phyloP scores from a whole-genome alignment of 2,888 invertebrate species.

The Parochlus steinenii region DNA sequence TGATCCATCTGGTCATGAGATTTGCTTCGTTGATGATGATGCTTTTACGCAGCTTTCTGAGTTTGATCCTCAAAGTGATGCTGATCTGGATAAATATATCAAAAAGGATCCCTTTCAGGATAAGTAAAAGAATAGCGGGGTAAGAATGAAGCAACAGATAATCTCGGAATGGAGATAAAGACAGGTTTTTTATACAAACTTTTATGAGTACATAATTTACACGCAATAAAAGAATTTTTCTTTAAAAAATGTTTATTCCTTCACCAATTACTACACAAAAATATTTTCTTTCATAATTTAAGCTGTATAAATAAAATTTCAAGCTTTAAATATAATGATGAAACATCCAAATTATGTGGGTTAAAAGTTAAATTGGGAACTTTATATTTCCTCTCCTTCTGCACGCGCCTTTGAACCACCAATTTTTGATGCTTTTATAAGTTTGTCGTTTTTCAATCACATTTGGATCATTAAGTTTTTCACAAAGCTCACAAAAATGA shows the following conservation, averaged over 20 bases:
- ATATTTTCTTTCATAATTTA: background rate
- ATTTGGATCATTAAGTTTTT: constrained; percentile 20
- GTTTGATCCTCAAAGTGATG: constrained; percentile 68
- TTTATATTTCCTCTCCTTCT: no score
- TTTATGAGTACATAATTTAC: no score
- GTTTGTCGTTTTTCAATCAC: constrained; percentile 18
- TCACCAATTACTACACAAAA: no score
- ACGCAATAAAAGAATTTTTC: constrained; percentile 9
- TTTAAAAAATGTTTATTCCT: no score
- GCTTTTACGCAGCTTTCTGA: constrained; percentile 77
- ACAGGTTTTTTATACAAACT: no score
- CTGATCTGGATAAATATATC: constrained; percentile 61
- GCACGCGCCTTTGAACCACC: constrained; percentile 21
- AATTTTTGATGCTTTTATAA: constrained; percentile 23
- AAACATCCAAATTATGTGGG: no score
- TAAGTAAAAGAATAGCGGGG: no score
- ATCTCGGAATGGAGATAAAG: no score
- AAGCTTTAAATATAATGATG: background rate
- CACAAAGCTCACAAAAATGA: constrained; percentile 25
- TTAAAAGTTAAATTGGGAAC: no score
- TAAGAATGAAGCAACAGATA: no score
- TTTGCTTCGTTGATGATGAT: constrained; percentile 96
- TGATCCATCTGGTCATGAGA: constrained; percentile 95
- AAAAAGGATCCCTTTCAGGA: constrained; percentile 29
- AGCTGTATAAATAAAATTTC: no score